Percentiles rank a stretch among this genome's conserved stretches.
Conservation (phyloP, 2,797 vertebrate species). For the Ibycter americanus region DNA sequence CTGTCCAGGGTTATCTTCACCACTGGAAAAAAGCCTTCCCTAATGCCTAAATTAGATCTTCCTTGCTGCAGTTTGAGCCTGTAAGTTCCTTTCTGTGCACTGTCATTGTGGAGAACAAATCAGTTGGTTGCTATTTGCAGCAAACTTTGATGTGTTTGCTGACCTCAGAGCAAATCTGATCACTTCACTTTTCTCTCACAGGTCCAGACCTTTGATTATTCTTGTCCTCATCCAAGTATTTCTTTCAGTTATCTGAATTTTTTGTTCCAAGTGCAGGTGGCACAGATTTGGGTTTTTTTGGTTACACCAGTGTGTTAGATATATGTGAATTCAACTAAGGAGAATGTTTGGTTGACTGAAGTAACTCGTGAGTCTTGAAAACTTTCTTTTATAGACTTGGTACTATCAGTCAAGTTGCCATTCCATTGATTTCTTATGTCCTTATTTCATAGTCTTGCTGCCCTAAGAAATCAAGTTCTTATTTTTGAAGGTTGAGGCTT, state of each 20-base stretch:
- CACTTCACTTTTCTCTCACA: neutral
- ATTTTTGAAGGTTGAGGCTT: neutral
- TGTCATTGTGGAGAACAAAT: neutral
- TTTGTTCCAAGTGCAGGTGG: neutral
- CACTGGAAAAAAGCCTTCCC: neutral
- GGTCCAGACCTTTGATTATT: neutral
- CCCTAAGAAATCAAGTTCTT: neutral
- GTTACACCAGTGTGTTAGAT: neutral
- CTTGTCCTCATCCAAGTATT: neutral
- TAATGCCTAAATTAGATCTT: neutral
- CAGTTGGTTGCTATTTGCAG: neutral
- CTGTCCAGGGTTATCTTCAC: neutral
- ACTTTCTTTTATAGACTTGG: neutral
- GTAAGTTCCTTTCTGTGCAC: neutral
- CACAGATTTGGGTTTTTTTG: neutral
- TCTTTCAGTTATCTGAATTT: neutral
- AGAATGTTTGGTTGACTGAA: neutral
- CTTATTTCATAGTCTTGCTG: neutral
- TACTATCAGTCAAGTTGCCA: neutral
- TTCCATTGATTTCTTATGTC: neutral
- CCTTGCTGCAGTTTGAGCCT: neutral
- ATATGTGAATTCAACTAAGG: neutral
- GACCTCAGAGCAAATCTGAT: conserved; percentile 11
- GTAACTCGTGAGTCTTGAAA: neutral
- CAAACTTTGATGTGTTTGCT: conserved; percentile 9